Conservation (phyloP, 1,140 invertebrate genomes). For the Temnothorax curvispinosus region DNA sequence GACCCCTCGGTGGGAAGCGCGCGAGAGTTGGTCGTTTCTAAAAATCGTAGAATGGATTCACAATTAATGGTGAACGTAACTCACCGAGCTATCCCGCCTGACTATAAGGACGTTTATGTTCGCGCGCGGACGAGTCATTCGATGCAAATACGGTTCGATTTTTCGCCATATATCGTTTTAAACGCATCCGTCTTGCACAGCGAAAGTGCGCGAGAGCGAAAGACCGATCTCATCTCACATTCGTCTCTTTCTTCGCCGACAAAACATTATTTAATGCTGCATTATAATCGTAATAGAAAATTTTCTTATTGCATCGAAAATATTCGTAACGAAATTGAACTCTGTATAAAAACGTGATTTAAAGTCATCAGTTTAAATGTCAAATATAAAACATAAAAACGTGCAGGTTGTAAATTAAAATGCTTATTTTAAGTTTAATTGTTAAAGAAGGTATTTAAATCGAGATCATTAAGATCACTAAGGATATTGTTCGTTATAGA, state of each 20-base stretch:
- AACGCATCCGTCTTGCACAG: slow-evolving; percentile 3
- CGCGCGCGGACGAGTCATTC: slow-evolving; percentile 68
- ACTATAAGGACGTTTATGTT: slow-evolving; percentile 74
- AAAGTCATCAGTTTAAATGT: neutral
- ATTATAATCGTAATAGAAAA: neutral
- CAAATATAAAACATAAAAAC: neutral
- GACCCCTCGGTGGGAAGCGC: slow-evolving; percentile 60
- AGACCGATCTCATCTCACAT: neutral
- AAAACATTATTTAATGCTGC: neutral
- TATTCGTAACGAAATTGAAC: neutral
- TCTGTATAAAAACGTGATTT: neutral
- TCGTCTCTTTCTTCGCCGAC: neutral
- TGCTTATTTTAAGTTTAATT: neutral
- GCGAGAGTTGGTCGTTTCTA: slow-evolving; percentile 61
- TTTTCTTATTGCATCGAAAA: neutral
- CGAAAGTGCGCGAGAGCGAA: neutral
- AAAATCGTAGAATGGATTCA: slow-evolving; percentile 77
- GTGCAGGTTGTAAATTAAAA: neutral
- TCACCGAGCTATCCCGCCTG: slow-evolving; percentile 61
- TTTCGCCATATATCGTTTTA: slow-evolving; percentile 60
- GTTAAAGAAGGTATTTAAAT: neutral
- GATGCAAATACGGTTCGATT: slow-evolving; percentile 77
- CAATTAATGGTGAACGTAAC: slow-evolving; percentile 81
- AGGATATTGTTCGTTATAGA: neutral
- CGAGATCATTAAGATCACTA: neutral